These are phyloP conservation scores for Altica lythri DNA, from an alignment of 2,888 invertebrate genomes.

Conservation along the genomic window DNA sequence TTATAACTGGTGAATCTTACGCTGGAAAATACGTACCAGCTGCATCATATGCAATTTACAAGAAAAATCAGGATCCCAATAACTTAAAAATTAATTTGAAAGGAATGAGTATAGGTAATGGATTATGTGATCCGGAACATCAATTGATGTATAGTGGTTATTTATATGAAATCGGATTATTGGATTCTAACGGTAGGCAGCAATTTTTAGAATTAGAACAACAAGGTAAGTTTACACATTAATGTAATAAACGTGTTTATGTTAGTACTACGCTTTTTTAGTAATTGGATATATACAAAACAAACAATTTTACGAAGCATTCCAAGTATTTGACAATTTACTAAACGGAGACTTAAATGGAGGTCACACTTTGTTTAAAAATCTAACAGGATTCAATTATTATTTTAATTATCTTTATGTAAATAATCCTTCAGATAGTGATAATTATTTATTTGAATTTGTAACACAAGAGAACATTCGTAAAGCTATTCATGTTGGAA, in stretches of 20 bases:
- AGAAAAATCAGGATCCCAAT: conserved; percentile 61
- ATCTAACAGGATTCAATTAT: conserved; percentile 74
- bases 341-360: conserved; percentile 71
- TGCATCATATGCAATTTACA: conserved; percentile 69
- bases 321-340: conserved; percentile 71
- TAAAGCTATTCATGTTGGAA: conserved; percentile 82
- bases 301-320: conserved; percentile 71
- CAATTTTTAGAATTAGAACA: conserved; percentile 16
- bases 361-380: conserved; percentile 65
- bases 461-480: conserved; percentile 67
- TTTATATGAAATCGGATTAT: conserved; percentile 71
- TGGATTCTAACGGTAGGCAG: conserved; percentile 65
- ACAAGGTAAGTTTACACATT: conserved; percentile 18
- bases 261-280: too few species aligned
- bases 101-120: conserved; percentile 74
- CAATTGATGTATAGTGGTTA: conserved; percentile 72
- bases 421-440: conserved; percentile 57
- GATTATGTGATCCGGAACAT: conserved; percentile 57
- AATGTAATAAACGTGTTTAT: too few species aligned
- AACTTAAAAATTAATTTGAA: conserved; percentile 73
- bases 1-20: conserved; percentile 86
- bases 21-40: conserved; percentile 81
- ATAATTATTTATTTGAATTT: conserved; percentile 36
- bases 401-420: conserved; percentile 75
- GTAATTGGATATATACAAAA: conserved; percentile 67